Conservation (phyloP, 2,113 vertebrate genomes). For the Bufo bufo region DNA sequence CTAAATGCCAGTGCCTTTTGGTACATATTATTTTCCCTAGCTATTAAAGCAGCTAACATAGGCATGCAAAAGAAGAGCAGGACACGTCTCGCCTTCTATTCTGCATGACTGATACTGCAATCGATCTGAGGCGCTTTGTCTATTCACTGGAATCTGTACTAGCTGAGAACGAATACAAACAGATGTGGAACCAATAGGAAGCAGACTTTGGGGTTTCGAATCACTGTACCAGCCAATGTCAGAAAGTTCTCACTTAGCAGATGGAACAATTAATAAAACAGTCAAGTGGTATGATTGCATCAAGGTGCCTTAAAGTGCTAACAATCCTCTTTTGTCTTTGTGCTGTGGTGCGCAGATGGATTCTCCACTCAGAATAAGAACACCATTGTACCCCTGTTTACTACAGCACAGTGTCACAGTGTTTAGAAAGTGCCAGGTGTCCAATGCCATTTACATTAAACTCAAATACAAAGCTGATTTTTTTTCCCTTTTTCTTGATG, state of each 20-base stretch:
- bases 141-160: conserved; percentile 79
- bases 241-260: conserved; percentile 78
- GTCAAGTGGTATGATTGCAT: conserved; percentile 70
- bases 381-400: conserved; percentile 67
- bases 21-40: background rate
- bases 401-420: conserved; percentile 62
- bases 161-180: conserved; percentile 82
- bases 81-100: conserved; percentile 71
- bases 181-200: conserved; percentile 86
- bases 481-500: conserved; percentile 37
- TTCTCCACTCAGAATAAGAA: conserved; percentile 70
- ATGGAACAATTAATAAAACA: conserved; percentile 80
- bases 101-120: conserved; percentile 80
- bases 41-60: conserved; percentile 68
- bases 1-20: background rate
- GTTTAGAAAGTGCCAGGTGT: conserved; percentile 74
- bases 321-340: conserved; percentile 80
- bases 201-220: conserved; percentile 76
- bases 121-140: conserved; percentile 80
- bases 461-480: conserved; percentile 67
- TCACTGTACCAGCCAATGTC: conserved; percentile 73
- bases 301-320: conserved; percentile 76
- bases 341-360: conserved; percentile 71
- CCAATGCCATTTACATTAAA: conserved; percentile 68
- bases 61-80: conserved; percentile 47